Conservation (phyloP, 1,140 invertebrate genomes). For the Diorhabda sublineata region DNA sequence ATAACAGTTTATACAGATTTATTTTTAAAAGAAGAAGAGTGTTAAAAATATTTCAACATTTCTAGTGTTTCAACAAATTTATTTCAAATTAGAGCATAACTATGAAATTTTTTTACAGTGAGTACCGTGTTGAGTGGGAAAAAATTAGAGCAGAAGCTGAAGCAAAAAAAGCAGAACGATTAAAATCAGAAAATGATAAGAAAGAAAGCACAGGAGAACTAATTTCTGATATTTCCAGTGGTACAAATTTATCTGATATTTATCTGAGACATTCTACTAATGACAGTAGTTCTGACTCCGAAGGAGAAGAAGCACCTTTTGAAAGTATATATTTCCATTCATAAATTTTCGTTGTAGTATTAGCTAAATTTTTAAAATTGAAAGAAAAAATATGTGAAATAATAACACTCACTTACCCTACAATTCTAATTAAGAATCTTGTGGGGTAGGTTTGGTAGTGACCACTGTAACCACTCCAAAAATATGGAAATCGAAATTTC, state of each 20-base stretch:
- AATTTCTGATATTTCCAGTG: constrained; percentile 52
- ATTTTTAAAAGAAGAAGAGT: background rate
- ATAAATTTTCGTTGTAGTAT: background rate
- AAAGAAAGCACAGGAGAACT: constrained; percentile 34
- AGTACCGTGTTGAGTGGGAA: constrained; percentile 69
- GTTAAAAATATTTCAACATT: no score
- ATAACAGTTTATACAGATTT: no score
- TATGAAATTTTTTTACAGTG: constrained; percentile 50
- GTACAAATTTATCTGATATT: constrained; percentile 61
- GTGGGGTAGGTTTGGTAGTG: no score
- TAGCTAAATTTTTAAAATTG: no score
- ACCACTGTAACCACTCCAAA: no score
- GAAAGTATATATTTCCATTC: constrained; percentile 22
- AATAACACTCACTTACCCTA: no score
- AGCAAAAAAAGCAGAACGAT: constrained; percentile 48
- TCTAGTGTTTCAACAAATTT: no score
- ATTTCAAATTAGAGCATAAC: no score
- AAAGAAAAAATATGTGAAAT: no score
- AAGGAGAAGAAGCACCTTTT: constrained; percentile 51
- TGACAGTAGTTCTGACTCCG: constrained; percentile 70
- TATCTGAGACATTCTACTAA: constrained; percentile 65
- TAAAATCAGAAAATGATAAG: constrained; percentile 19
- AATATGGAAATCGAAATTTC: no score
- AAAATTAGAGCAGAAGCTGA: constrained; percentile 57
- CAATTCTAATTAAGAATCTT: no score